These are phyloP conservation scores for Archaeoteleia sp. DNA, from an alignment of 2,888 invertebrate genomes.

Conservation along the genomic window DNA sequence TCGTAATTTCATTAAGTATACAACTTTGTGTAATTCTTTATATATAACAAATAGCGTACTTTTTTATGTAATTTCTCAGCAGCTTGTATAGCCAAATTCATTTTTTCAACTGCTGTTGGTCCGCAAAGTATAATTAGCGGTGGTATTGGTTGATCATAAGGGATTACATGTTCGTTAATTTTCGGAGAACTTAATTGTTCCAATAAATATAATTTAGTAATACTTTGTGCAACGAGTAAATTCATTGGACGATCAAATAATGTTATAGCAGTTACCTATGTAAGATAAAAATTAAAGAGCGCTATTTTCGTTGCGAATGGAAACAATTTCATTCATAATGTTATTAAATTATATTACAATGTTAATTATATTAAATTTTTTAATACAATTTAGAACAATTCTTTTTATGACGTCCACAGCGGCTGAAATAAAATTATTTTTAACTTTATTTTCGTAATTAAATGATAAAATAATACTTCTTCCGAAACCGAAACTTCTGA, in stretches of 20 bases:
- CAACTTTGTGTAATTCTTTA: too few relatives aligned
- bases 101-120: constrained; percentile 70
- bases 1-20: too few relatives aligned
- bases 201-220: constrained; percentile 65
- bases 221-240: constrained; percentile 63
- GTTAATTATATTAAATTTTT: constrained; percentile 4
- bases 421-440: too few relatives aligned
- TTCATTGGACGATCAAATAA: constrained; percentile 65
- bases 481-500: constrained; percentile 64
- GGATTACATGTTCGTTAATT: constrained; percentile 67
- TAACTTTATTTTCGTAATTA: background rate
- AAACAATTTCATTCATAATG: background rate
- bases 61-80: constrained; percentile 58
- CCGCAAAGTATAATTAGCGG: constrained; percentile 74
- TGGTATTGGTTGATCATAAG: constrained; percentile 69
- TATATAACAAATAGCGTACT: too few relatives aligned
- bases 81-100: constrained; percentile 62
- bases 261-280: constrained; percentile 64
- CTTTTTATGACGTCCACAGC: too few relatives aligned
- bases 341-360: background rate
- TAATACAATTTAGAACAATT: constrained; percentile 7
- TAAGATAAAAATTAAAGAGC: constrained; percentile 6
- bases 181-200: constrained; percentile 68
- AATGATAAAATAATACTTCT: constrained; percentile 57
- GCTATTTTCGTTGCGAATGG: background rate